These are phyloP conservation scores for Steromphala cineraria DNA, from an alignment of 2,888 invertebrate genomes.

Conservation along the genomic window DNA sequence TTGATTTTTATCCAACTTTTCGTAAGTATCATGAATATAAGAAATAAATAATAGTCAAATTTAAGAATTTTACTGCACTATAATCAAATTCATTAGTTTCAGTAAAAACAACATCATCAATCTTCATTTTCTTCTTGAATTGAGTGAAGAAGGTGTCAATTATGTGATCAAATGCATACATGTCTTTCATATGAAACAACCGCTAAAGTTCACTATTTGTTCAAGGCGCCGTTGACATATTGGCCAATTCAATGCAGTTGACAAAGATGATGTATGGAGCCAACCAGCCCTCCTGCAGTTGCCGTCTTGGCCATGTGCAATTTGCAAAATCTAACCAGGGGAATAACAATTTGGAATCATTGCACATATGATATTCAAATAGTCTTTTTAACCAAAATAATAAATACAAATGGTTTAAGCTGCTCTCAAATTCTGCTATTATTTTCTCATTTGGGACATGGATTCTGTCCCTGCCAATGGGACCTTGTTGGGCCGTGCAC, in stretches of 20 bases:
- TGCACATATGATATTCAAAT: constrained; percentile 15
- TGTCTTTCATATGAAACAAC: no score
- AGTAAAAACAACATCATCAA: no score
- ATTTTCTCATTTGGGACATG: constrained; percentile 1
- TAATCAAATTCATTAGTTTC: no score
- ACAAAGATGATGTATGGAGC: background rate
- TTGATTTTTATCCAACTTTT: no score
- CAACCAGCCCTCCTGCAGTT: background rate
- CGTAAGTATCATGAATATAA: no score
- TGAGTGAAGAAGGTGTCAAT: no score
- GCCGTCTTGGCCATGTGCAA: background rate
- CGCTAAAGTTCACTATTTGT: no score
- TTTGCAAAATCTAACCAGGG: background rate
- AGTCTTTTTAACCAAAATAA: background rate
- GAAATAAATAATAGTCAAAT: no score
- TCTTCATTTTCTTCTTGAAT: no score
- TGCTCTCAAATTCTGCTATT: constrained; percentile 3
- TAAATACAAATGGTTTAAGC: constrained; percentile 10
- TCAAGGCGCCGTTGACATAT: background rate
- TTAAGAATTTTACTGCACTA: no score
- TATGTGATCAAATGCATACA: no score
- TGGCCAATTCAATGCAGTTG: background rate
- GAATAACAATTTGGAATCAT: constrained; percentile 9
- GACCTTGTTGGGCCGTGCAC: background rate
- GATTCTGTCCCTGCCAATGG: background rate